Percentiles rank a stretch among this genome's conserved stretches.
These are phyloP conservation scores for Oscheius myriophilus DNA, from an alignment of 2,888 invertebrate species.

Conservation along the genomic window DNA sequence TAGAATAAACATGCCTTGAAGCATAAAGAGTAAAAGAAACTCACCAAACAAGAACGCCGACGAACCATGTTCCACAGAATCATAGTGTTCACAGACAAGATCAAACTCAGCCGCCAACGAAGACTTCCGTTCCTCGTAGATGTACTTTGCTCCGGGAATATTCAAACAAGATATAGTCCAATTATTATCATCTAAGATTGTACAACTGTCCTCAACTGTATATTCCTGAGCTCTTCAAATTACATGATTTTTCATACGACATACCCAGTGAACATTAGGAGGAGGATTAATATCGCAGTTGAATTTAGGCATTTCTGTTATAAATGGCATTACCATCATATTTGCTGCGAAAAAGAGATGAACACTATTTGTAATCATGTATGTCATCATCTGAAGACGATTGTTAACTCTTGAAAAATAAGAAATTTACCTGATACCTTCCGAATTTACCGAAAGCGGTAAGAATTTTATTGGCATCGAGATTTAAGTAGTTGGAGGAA, in stretches of 20 bases:
- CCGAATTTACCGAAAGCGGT: constrained; percentile 66
- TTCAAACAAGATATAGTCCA: constrained; percentile 36
- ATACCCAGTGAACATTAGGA: constrained; percentile 5
- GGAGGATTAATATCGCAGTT: constrained; percentile 36
- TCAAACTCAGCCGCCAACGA: constrained; percentile 54
- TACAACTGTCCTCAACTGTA: constrained; percentile 38
- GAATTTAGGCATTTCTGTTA: constrained; percentile 53
- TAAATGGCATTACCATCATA: constrained; percentile 65
- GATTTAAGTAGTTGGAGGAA: constrained; percentile 43
- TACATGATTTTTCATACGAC: not conserved
- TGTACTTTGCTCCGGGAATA: constrained; percentile 37
- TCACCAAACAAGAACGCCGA: constrained; percentile 65
- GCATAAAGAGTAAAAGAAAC: too few relatives aligned
- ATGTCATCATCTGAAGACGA: constrained; percentile 48
- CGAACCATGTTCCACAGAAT: constrained; percentile 55
- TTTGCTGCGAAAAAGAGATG: constrained; percentile 47
- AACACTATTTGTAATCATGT: constrained; percentile 48
- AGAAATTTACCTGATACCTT: constrained; percentile 57
- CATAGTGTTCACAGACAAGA: constrained; percentile 60
- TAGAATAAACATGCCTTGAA: too few relatives aligned
- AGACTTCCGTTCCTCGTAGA: constrained; percentile 20
- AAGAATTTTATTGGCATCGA: constrained; percentile 68
- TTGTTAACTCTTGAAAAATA: constrained; percentile 15
- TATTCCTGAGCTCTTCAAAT: constrained; percentile 28
- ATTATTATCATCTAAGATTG: constrained; percentile 36